These are phyloP conservation scores for Osedax fenrisi DNA, from an alignment of 2,888 invertebrate genomes.

Conservation along the genomic window DNA sequence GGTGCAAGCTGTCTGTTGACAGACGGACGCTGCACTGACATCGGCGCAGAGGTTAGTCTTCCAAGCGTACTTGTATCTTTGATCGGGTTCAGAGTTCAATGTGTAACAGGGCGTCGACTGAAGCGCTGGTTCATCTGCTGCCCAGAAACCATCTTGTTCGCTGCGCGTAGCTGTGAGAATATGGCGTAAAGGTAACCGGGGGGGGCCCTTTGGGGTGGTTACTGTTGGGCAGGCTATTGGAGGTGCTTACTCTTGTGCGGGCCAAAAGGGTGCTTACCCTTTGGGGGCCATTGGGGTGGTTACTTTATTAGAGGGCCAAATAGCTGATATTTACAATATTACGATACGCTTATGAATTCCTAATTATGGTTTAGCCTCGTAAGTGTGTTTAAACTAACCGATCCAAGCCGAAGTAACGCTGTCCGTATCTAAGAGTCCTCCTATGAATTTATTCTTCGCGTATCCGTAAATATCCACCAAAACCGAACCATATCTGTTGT, in stretches of 20 bases:
- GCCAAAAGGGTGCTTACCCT: no score
- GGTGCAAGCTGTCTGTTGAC: neutral
- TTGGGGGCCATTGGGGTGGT: no score
- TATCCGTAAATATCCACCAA: neutral
- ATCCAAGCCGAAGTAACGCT: neutral
- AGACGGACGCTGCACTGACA: neutral
- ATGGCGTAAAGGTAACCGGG: no score
- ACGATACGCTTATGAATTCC: no score
- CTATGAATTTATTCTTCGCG: neutral
- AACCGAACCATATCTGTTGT: neutral
- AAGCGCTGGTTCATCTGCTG: neutral
- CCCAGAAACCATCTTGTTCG: neutral
- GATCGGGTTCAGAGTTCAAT: neutral
- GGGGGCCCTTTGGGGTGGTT: no score
- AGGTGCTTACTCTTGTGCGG: no score
- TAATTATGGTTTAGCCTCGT: no score
- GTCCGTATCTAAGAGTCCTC: neutral
- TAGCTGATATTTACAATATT: no score
- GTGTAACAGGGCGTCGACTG: neutral
- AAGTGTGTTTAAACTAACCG: neutral
- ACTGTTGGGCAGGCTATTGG: no score
- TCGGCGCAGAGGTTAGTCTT: neutral
- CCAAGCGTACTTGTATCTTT: neutral
- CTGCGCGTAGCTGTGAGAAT: neutral
- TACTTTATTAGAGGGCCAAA: no score